Conservation (phyloP, 2,113 vertebrate genomes). For the Myrmecophaga tridactyla region DNA sequence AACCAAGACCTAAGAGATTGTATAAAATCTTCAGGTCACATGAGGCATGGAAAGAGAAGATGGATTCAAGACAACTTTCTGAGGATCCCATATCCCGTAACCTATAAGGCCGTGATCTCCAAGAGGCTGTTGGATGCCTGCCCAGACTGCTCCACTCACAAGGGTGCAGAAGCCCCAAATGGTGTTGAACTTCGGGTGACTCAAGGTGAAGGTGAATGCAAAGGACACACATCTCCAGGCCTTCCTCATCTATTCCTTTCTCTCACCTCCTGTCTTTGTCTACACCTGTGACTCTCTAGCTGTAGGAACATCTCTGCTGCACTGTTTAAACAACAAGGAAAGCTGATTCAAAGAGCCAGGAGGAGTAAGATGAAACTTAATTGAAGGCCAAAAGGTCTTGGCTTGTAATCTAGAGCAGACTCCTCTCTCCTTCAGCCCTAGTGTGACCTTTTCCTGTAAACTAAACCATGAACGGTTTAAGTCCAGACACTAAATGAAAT, state of each 20-base stretch:
- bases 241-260: neutral
- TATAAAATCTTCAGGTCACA: neutral
- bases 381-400: neutral
- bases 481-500: slow-evolving; percentile 10
- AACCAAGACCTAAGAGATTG: neutral
- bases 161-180: neutral
- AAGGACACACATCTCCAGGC: neutral
- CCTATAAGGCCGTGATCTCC: neutral
- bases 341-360: neutral
- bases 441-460: slow-evolving; percentile 6
- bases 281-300: neutral
- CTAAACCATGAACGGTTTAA: neutral
- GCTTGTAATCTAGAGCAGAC: neutral
- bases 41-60: neutral
- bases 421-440: neutral
- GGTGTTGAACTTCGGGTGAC: neutral
- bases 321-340: neutral
- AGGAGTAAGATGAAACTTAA: neutral
- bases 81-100: neutral
- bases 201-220: too few species aligned
- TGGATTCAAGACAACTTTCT: neutral
- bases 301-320: neutral
- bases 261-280: neutral
- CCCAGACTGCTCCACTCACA: neutral
- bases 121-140: neutral